Evolutionary conservation across 2,888 invertebrate genomes (phyloP).

Genomic region (Melanargia galathea): DNA sequence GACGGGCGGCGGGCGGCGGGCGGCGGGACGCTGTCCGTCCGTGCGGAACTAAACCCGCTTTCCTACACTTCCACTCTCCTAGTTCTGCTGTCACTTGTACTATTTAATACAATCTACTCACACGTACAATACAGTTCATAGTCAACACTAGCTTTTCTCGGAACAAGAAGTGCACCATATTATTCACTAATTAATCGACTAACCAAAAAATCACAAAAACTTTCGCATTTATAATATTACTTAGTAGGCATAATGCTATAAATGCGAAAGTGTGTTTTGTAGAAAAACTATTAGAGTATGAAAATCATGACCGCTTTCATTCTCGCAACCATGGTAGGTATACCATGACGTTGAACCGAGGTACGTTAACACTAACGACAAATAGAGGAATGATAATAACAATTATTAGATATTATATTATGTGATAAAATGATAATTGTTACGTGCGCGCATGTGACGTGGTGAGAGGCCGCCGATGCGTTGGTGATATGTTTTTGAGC

Average conservation of each 20-base stretch:
- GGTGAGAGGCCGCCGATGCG: neutral
- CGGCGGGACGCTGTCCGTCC: slow-evolving; percentile 37
- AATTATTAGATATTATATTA: neutral
- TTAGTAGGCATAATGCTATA: too few relatives aligned
- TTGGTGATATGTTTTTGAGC: neutral
- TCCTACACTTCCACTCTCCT: slow-evolving; percentile 29
- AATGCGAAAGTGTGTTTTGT: too few relatives aligned
- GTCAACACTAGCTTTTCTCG: too few relatives aligned
- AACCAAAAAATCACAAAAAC: too few relatives aligned
- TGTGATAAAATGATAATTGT: slow-evolving; percentile 4
- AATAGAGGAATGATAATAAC: neutral
- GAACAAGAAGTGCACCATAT: too few relatives aligned
- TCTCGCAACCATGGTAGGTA: neutral
- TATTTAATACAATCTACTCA: neutral
- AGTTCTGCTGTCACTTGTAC: slow-evolving; percentile 9
- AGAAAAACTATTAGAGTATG: neutral
- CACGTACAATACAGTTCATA: neutral
- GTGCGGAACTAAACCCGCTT: slow-evolving; percentile 42
- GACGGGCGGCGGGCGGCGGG: neutral
- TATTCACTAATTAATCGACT: too few relatives aligned
- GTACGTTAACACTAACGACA: too few relatives aligned
- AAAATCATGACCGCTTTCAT: neutral
- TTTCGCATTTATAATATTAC: too few relatives aligned
- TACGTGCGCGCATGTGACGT: neutral
- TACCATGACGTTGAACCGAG: neutral